These are phyloP conservation scores for Stramonita haemastoma DNA, from an alignment of 2,888 invertebrate species.

Conservation along the genomic window DNA sequence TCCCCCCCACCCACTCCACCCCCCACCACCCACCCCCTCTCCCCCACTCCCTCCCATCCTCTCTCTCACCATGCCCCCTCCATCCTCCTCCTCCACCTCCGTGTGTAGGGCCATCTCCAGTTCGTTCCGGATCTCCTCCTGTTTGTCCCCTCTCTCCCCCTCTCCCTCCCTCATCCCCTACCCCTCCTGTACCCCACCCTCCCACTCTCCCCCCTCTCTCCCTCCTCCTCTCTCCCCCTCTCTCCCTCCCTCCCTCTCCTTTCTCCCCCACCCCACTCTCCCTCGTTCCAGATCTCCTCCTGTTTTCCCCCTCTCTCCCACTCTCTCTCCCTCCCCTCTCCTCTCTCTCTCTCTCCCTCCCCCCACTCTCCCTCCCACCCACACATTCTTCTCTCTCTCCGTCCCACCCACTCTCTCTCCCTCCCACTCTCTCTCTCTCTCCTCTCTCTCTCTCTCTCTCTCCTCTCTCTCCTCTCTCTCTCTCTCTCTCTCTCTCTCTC, in stretches of 20 bases:
- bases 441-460: too few species aligned
- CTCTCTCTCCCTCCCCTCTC: neutral
- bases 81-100: too few species aligned
- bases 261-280: neutral
- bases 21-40: neutral
- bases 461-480: too few species aligned
- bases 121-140: slow-evolving; percentile 62
- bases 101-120: slow-evolving; percentile 66
- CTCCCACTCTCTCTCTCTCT: too few species aligned
- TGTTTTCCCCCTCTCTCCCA: neutral
- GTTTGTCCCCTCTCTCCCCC: neutral
- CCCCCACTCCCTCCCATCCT: neutral
- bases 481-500: too few species aligned
- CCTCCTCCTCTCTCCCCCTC: neutral
- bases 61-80: neutral
- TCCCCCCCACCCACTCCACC: neutral
- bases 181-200: neutral
- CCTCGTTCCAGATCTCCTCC: neutral
- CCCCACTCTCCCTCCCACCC: too few species aligned
- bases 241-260: neutral
- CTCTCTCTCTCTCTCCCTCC: too few species aligned
- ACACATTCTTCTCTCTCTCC: too few species aligned
- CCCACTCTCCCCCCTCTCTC: neutral
- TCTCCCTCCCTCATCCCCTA: neutral
- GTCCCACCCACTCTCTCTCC: too few species aligned